These are phyloP conservation scores for Tretioscincus oriximinensis DNA, from an alignment of 2,113 vertebrate species.

Conservation along the genomic window DNA sequence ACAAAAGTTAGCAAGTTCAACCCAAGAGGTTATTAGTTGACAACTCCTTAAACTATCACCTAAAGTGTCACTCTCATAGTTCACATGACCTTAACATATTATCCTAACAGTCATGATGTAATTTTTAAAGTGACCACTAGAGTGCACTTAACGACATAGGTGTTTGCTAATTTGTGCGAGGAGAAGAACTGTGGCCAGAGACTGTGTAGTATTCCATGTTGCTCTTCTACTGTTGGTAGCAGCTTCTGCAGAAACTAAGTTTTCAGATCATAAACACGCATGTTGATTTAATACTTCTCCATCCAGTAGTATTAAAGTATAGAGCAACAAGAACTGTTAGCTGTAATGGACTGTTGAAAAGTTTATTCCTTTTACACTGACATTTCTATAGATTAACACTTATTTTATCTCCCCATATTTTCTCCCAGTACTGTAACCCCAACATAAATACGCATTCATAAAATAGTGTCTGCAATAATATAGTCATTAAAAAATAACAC, in stretches of 20 bases:
- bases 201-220: not conserved
- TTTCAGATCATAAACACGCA: not conserved
- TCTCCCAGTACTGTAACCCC: not conserved
- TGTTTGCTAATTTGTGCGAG: not conserved
- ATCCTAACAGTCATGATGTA: not conserved
- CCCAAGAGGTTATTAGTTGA: not conserved
- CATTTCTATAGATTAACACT: not conserved
- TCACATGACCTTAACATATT: not conserved
- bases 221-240: not conserved
- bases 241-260: not conserved
- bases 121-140: not conserved
- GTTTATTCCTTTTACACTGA: not conserved
- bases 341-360: not conserved
- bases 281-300: not conserved
- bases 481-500: not conserved
- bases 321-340: not conserved
- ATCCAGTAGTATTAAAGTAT: not conserved
- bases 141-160: not conserved
- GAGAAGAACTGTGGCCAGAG: not conserved
- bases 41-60: not conserved
- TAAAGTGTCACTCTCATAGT: not conserved
- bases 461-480: too few species aligned
- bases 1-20: not conserved
- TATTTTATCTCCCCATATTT: not conserved
- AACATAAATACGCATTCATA: too few species aligned